Percentiles rank a stretch among this genome's conserved stretches.
Conservation (phyloP, 1,140 invertebrate species). For the Temnothorax longispinosus region DNA sequence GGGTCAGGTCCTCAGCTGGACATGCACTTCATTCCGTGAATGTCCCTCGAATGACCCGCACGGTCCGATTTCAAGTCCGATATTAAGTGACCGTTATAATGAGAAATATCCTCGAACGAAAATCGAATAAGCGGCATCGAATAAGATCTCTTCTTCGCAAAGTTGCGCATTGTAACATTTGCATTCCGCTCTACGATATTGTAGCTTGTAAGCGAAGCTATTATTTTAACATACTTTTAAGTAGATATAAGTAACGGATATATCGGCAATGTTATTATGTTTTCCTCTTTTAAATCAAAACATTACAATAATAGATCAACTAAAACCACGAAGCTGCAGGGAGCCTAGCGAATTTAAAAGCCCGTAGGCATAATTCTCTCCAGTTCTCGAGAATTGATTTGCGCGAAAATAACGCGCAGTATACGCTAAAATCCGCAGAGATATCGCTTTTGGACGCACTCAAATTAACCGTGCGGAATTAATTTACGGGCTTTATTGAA, state of each 20-base stretch:
- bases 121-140: slow-evolving; percentile 18
- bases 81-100: slow-evolving; percentile 32
- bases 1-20: slow-evolving; percentile 75
- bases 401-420: slow-evolving; percentile 8
- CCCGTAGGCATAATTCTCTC: neutral
- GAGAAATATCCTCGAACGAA: neutral
- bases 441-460: neutral
- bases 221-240: neutral
- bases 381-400: slow-evolving; percentile 17
- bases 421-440: neutral
- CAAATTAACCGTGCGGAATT: slow-evolving; percentile 40
- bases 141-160: neutral
- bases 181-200: neutral
- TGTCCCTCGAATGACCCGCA: slow-evolving; percentile 27
- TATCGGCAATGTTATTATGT: neutral
- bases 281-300: neutral
- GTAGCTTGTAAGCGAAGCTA: neutral
- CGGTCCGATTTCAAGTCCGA: slow-evolving; percentile 22
- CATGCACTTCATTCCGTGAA: slow-evolving; percentile 76
- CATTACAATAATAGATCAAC: neutral
- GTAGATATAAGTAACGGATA: neutral
- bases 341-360: neutral
- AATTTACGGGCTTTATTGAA: slow-evolving; percentile 47
- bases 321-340: neutral
- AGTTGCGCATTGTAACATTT: neutral